phyloP scores from a whole-genome alignment of 1,140 invertebrate genomes.

The Sipha flava region DNA sequence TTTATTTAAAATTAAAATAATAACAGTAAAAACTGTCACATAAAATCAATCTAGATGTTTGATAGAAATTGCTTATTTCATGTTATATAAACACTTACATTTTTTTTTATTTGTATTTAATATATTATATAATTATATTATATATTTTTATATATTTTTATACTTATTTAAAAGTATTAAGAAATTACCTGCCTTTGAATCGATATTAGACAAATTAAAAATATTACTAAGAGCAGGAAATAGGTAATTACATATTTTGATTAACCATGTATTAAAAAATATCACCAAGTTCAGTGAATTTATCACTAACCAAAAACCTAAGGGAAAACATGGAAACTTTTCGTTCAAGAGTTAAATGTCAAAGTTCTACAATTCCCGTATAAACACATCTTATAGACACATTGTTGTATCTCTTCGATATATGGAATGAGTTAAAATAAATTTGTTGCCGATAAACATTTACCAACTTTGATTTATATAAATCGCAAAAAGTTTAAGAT shows the following conservation, averaged over 20 bases:
- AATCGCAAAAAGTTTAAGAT: not conserved
- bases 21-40: no score
- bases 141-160: no score
- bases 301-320: not conserved
- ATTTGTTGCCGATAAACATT: not conserved
- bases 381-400: not conserved
- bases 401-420: not conserved
- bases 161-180: no score
- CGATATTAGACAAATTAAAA: no score
- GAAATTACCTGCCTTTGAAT: no score
- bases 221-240: not conserved
- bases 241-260: not conserved
- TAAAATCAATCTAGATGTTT: no score
- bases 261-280: not conserved
- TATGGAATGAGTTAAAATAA: not conserved
- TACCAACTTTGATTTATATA: not conserved
- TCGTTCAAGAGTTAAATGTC: not conserved
- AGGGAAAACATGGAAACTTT: conserved; percentile 1
- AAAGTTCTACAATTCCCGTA: not conserved
- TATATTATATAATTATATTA: no score
- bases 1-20: no score
- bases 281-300: not conserved
- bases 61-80: no score
- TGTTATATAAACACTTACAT: no score
- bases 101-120: no score